Base-by-base conservation (phyloP, 2,113 vertebrate species). In the Strigops habroptila region DNA sequence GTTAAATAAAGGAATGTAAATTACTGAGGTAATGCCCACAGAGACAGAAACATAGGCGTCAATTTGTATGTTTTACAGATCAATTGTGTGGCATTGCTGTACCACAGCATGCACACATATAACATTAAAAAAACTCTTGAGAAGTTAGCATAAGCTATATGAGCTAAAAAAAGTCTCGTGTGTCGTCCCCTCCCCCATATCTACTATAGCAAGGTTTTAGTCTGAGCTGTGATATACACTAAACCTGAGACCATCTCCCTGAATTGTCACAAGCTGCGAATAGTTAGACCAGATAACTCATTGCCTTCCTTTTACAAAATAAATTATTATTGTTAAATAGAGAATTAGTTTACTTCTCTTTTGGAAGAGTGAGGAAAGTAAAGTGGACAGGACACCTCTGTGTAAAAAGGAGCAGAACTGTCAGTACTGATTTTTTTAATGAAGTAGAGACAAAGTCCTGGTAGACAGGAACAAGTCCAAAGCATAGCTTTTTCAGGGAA, bases 151-250 rank as follows among this genome's bases (percentile, higher is more conserved):
- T 37, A 64, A 78, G 7, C 14, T 53, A 19, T 79, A 52, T 12
- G 9, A 68, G 43, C 10, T 62, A 76, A 71, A 70, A 46, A 9
- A 27, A 6, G 13, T 73, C 28, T 21, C 0, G 22, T 59, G n/a
- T n/a, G n/a, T n/a, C n/a, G n/a, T 6, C 14, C n/a, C 14, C 10
- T 24, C 5, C 7, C 9, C 33, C 13, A 3, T 7, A 28, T 19
- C 15, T 64, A 52, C 16, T 51, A 41, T 2, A 70, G 8, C 82
- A 69, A 41, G 9, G 11, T 74, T 88, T 82, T 57, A 53, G 27
- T 74, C 24, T 57, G 7, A 39, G 37, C 4, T 75, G 24, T 53
- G 21, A 46, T 60, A 13, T 17, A 52, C 5, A 7, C 13, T 41
- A 49, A 75, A 48, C 6, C 7, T 68, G 48, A 79, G 10, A 74